Base-by-base conservation (phyloP, 1,140 invertebrate genomes). In the Globodera rostochiensis region DNA sequence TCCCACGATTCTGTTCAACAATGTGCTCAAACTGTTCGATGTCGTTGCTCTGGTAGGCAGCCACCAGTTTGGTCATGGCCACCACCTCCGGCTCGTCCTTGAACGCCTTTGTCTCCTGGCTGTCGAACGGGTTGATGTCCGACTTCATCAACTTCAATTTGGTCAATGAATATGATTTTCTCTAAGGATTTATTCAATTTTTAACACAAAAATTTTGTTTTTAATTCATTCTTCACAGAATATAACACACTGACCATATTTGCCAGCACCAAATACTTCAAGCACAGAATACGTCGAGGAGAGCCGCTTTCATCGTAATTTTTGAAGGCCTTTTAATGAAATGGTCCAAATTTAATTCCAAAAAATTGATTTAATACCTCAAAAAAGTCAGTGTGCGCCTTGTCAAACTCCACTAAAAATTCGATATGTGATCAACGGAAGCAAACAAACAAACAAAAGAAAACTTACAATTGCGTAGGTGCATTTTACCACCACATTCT, bases 251-350 rank as follows among this genome's bases (percentile, higher is more conserved):
- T 92, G 70, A 93, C 88, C 98, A 99, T 99, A 91, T 98, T 99
- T 8, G 98, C 97, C 87, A 99, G 90, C 57, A 99, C 97, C 82
- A 99, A 92, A 91, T 99, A 99, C 91, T 99, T 99, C 15, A 99
- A 91, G 90, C 97, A 99, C 0, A 96, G 98, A 45, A 96, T 99
- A 85, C 98, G 92, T 82, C 97, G 92, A 64, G 96, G 96, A 86
- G 95, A 97, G n/a, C 97, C 97, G 64, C 96, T 98, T 91, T 99
- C 97, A 92, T 99, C 98, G 90, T 99, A 99, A 91, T 99, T 99
- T 92, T 99, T 99, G 90, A 99, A 99, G 4, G 98, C 98, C 91
- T 99, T 97, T 4, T 96, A 98, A 90, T 99, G 96, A 7, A 97
- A 4, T 64, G 57, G 0, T 64, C 11, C 1, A 53, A 53, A 53